Evolutionary conservation across 1,140 invertebrate species (phyloP), one percentile per base, ranked within the genome.

Genomic region (Dolichoris vasculosae): DNA sequence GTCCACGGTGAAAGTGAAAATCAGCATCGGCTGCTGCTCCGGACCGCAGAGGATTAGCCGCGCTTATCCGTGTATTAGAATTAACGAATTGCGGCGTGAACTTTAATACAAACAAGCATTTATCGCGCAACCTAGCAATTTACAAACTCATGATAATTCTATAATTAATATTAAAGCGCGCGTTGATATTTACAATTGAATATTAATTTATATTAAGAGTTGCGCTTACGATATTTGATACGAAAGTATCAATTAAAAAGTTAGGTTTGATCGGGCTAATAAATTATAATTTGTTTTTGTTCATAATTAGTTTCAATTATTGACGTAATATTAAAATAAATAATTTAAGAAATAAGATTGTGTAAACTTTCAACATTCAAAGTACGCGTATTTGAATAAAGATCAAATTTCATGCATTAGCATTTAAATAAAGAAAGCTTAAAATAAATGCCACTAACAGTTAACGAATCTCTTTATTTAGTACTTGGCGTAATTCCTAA

Each of bases 1-100:
- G 23, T 59, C 55, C 55, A 59, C 55, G 55, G 55, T 59, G 55
- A 59, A 59, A 59, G 67, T 69, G 67, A 69, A 69, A 20, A 30
- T 69, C n/a, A 30, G 17, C n/a, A 69, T 69, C 67, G 67, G 17
- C 6, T 69, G n/a, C 67, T 23, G 35, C 35, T 20, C 0, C 1
- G 67, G 23, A 69, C 35, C 35, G 67, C 17, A 38, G 35, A 69
- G 32, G 32, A 69, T 69, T 69, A 35, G 15, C 1, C 8, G 32
- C 32, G 6, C 30, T 69, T 38, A 69, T 30, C 13, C 32, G 30
- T 69, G 32, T 20, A 69, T 69, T 69, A 69, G 15, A 20, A 69
- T 69, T 69, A 69, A 69, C 67, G 32, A 69, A 38, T 38, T 69
- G 13, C 67, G 4, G 35, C 35, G 4, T 3, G 32, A 59, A 59